phyloP scores from a whole-genome alignment of 2,797 vertebrate genomes.

The Coregonus sp. region DNA sequence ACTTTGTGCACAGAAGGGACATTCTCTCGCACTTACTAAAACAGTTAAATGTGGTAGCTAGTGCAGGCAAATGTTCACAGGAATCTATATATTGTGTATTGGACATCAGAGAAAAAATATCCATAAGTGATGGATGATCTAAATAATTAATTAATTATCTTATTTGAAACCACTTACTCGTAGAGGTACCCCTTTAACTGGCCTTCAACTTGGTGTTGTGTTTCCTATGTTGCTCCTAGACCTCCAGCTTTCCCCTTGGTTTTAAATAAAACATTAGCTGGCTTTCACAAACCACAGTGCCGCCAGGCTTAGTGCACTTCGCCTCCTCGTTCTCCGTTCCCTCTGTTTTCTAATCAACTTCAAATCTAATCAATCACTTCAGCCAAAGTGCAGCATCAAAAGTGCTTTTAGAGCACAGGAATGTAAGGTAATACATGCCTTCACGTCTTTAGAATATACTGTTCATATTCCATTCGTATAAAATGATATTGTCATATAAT shows the following conservation, averaged over 20 bases:
- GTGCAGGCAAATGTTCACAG: background rate
- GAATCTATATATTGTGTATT: background rate
- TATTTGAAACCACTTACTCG: background rate
- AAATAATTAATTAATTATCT: background rate
- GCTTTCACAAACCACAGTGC: background rate
- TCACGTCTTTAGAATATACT: background rate
- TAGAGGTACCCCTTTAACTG: background rate
- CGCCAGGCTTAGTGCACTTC: background rate
- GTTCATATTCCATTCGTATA: too few relatives aligned
- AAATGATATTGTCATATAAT: background rate
- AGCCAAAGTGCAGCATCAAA: background rate
- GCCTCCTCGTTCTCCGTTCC: background rate
- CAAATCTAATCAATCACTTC: background rate
- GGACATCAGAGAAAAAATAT: background rate
- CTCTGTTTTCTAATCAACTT: background rate
- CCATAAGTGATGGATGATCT: background rate
- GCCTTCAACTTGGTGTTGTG: slow-evolving; percentile 20
- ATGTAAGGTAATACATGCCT: background rate
- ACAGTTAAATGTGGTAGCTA: background rate
- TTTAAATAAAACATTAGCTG: slow-evolving; percentile 10
- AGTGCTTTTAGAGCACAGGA: background rate
- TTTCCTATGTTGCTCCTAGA: slow-evolving; percentile 5
- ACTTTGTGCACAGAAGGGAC: background rate
- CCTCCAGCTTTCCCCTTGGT: background rate
- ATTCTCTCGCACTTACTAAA: background rate